These are phyloP conservation scores for Cranoglanis bouderius DNA, from an alignment of 2,113 vertebrate species.

Conservation along the genomic window DNA sequence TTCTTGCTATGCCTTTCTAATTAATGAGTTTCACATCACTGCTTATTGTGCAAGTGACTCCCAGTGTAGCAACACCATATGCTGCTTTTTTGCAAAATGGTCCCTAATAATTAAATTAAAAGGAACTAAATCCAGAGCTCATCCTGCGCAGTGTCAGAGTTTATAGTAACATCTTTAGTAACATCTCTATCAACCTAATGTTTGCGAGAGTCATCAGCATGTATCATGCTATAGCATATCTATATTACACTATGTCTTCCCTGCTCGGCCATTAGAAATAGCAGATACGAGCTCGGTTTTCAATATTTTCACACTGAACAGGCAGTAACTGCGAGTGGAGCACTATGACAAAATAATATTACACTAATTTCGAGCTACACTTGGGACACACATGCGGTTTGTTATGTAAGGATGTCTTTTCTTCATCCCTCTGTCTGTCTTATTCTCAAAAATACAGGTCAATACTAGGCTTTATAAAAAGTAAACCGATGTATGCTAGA, in stretches of 20 bases:
- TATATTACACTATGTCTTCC: slow-evolving; percentile 39
- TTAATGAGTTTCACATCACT: slow-evolving; percentile 12
- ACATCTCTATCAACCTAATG: slow-evolving; percentile 8
- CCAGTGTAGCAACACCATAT: slow-evolving; percentile 30
- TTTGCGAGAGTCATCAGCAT: neutral
- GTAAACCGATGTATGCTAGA: too few relatives aligned
- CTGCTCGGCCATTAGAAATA: slow-evolving; percentile 32
- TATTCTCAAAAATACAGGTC: slow-evolving; percentile 35
- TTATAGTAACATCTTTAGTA: neutral
- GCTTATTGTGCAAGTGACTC: slow-evolving; percentile 19
- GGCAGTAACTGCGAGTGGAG: slow-evolving; percentile 18
- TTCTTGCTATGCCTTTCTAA: slow-evolving; percentile 25
- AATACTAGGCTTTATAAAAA: slow-evolving; percentile 8
- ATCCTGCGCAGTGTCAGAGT: neutral
- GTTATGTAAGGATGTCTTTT: slow-evolving; percentile 21
- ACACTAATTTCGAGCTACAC: slow-evolving; percentile 28
- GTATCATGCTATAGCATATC: slow-evolving; percentile 1
- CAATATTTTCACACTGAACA: slow-evolving; percentile 18
- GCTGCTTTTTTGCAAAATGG: slow-evolving; percentile 23
- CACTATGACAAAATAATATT: slow-evolving; percentile 37
- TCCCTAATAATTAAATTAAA: slow-evolving; percentile 6
- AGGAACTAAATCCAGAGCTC: neutral
- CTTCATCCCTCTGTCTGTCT: neutral
- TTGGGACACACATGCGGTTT: slow-evolving; percentile 33
- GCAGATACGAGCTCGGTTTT: slow-evolving; percentile 38